Conservation (phyloP, 2,888 invertebrate genomes). For the Nephrotoma appendiculata region DNA sequence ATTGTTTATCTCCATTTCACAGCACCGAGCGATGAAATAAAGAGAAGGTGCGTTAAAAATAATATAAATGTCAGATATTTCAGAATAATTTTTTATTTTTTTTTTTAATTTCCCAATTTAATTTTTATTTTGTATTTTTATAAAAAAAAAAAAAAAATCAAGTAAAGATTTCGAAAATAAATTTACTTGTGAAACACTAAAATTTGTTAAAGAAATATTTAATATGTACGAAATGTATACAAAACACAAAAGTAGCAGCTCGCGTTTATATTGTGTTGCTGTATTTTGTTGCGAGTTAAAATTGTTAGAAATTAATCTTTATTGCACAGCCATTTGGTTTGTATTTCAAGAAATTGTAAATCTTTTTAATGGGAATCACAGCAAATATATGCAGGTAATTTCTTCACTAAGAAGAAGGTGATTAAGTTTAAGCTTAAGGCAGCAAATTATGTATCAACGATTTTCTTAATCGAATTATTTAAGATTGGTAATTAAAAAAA, state of each 20-base stretch:
- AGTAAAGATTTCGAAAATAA: background rate
- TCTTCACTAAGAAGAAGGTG: too few species aligned
- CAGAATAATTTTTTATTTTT: background rate
- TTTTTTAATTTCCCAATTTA: background rate
- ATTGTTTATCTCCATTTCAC: background rate
- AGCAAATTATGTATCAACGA: too few species aligned
- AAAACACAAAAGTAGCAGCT: background rate
- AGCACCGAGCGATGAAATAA: background rate
- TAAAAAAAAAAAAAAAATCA: background rate
- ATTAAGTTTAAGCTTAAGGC: too few species aligned
- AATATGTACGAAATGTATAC: background rate
- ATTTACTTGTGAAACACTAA: background rate
- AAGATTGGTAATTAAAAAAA: too few species aligned
- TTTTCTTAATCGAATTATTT: too few species aligned
- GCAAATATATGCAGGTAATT: too few species aligned
- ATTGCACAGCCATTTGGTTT: too few species aligned
- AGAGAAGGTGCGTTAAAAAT: slow-evolving; percentile 3
- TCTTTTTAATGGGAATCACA: too few species aligned
- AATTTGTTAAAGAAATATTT: background rate
- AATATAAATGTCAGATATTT: slow-evolving; percentile 3
- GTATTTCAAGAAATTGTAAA: too few species aligned
- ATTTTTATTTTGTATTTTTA: background rate
- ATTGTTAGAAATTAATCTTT: background rate
- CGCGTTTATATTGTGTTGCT: background rate
- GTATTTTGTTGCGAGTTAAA: background rate